These are phyloP conservation scores for Plagodis dolabraria DNA, from an alignment of 2,888 invertebrate genomes.

Conservation along the genomic window DNA sequence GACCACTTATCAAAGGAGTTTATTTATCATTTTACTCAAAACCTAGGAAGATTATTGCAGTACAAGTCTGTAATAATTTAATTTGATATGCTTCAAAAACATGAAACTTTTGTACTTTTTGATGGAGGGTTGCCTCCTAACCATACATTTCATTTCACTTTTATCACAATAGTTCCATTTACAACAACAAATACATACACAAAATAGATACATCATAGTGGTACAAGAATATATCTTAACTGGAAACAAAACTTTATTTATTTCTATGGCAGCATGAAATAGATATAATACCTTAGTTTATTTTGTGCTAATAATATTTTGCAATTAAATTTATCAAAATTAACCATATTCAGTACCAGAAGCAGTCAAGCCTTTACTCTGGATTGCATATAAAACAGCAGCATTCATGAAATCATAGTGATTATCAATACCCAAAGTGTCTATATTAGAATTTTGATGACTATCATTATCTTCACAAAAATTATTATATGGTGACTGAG, in stretches of 20 bases:
- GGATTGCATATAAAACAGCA: slow-evolving; percentile 90
- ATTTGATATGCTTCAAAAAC: slow-evolving; percentile 50
- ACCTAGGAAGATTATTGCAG: background rate
- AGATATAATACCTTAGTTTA: slow-evolving; percentile 4
- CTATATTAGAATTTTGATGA: slow-evolving; percentile 47
- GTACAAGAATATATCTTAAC: slow-evolving; percentile 3
- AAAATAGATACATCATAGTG: background rate
- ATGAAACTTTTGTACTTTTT: slow-evolving; percentile 60
- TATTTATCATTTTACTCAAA: too few species aligned
- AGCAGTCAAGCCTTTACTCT: slow-evolving; percentile 88
- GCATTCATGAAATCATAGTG: slow-evolving; percentile 87
- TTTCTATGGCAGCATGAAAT: slow-evolving; percentile 20
- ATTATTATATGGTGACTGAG: slow-evolving; percentile 36
- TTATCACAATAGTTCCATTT: slow-evolving; percentile 25
- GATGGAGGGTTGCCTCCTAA: slow-evolving; percentile 9
- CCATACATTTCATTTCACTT: slow-evolving; percentile 6
- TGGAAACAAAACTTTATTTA: slow-evolving; percentile 10
- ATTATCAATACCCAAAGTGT: slow-evolving; percentile 49
- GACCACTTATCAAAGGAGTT: background rate
- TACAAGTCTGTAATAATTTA: background rate
- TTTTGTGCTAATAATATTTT: slow-evolving; percentile 14
- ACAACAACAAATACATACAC: slow-evolving; percentile 13
- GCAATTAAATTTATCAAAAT: slow-evolving; percentile 21
- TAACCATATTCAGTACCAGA: slow-evolving; percentile 77
- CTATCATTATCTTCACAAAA: slow-evolving; percentile 37